Evolutionary conservation across 2,888 invertebrate species (phyloP).

Genomic region (Campoplex capitator): DNA sequence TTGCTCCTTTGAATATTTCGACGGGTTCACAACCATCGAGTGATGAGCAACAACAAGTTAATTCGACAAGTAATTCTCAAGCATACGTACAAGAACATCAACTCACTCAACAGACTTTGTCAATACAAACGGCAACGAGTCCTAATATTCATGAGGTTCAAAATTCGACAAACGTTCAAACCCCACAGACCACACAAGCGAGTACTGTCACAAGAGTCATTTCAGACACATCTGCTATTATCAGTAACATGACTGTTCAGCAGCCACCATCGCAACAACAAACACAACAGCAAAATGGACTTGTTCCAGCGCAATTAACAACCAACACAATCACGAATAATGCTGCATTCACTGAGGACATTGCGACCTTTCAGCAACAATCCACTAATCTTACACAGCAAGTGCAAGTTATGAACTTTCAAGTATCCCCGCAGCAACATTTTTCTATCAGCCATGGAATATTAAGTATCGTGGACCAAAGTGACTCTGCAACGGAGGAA

Average conservation of each 20-base stretch:
- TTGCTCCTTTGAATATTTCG: constrained; percentile 53
- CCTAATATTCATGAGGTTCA: constrained; percentile 77
- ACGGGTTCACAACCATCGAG: constrained; percentile 48
- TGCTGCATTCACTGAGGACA: constrained; percentile 41
- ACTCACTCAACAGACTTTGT: constrained; percentile 73
- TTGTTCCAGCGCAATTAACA: constrained; percentile 69
- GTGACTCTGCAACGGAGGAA: constrained; percentile 77
- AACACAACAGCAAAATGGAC: constrained; percentile 65
- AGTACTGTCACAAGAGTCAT: constrained; percentile 42
- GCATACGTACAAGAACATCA: constrained; percentile 73
- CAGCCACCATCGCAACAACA: constrained; percentile 59
- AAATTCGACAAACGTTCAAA: constrained; percentile 73
- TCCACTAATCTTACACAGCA: constrained; percentile 63
- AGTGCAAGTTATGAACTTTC: constrained; percentile 47
- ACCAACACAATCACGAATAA: constrained; percentile 52
- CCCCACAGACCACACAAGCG: constrained; percentile 75
- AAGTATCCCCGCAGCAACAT: constrained; percentile 68
- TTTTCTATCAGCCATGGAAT: constrained; percentile 75
- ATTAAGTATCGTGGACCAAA: constrained; percentile 72
- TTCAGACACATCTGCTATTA: constrained; percentile 54
- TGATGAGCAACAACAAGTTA: constrained; percentile 59
- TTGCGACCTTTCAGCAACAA: constrained; percentile 38
- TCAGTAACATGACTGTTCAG: constrained; percentile 32
- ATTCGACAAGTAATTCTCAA: constrained; percentile 69
- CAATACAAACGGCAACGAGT: constrained; percentile 67